Evolutionary conservation across 2,888 invertebrate species (phyloP).

Genomic region (Chrysopilus asiliformis): DNA sequence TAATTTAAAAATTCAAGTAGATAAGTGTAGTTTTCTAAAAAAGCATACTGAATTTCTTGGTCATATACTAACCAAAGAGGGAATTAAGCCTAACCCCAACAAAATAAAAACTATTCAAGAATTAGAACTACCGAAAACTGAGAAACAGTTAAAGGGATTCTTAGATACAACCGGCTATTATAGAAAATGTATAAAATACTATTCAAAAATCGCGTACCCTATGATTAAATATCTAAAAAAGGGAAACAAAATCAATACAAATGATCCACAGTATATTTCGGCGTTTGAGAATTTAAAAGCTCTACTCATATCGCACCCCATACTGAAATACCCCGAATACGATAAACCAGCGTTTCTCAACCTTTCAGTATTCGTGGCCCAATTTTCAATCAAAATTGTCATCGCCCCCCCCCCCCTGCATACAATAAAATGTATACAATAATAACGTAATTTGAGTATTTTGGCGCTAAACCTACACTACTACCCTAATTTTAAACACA

Average conservation of each 20-base stretch:
- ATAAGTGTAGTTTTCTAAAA: conserved; percentile 11
- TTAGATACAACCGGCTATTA: conserved; percentile 1
- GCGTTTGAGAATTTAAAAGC: conserved; percentile 5
- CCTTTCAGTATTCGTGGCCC: no score
- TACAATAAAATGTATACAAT: no score
- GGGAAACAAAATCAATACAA: not conserved
- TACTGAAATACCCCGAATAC: conserved; percentile 9
- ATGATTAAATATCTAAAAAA: no score
- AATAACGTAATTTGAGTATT: no score
- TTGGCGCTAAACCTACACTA: no score
- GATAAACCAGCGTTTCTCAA: no score
- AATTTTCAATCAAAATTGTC: no score
- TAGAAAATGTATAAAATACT: conserved; percentile 2
- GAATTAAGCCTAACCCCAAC: conserved; percentile 12
- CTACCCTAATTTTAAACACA: no score
- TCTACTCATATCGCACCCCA: conserved; percentile 3
- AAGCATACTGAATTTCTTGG: conserved; percentile 11
- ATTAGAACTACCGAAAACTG: conserved; percentile 10
- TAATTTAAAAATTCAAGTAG: conserved; percentile 12
- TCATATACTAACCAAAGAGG: conserved; percentile 10
- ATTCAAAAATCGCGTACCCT: conserved; percentile 1
- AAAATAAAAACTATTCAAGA: conserved; percentile 10
- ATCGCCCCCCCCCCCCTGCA: no score
- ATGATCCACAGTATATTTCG: conserved; percentile 1
- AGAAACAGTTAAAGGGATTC: no score